Evolutionary conservation across 2,888 invertebrate genomes (phyloP), one percentile per base, ranked within the genome.

Genomic region (Stegana nigrithorax): DNA sequence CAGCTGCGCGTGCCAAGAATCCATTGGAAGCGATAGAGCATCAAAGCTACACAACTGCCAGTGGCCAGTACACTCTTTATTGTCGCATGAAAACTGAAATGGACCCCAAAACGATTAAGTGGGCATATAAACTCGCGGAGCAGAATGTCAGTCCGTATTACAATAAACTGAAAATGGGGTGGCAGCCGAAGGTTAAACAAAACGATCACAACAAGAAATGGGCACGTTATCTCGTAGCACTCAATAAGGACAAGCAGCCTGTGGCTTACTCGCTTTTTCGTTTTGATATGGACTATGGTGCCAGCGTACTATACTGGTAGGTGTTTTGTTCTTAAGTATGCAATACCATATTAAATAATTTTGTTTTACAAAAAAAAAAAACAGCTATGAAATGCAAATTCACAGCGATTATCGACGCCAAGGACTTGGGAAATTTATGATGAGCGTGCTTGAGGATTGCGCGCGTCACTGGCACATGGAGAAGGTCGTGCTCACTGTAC

Each of bases 311-410:
- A 4, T 93, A 93, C 80, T 91, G 92, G 91, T 91, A 83, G 81
- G 82, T 39, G 26, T 4, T 45, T 8, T 44, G 2, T 1, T 21
- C 29, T 47, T 47, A 21, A 21, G 21, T n/a, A n/a, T 47, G 47
- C 25, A 23, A 23, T 47, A 12, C 47, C 12, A 21, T 32, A 29
- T 10, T 51, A 19, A 26, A 26, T 19, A 10, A 10, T 3, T n/a
- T 29, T 2, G 17, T 21, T 17, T 5, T 14, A 5, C 17, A n/a
- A n/a, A n/a, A n/a, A n/a, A n/a, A n/a, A n/a, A n/a, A n/a, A n/a
- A n/a, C n/a, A 93, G 94, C 83, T 95, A 95, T 85, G 95, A 96
- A 85, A 87, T 96, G 72, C 95, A 96, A 85, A 86, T 95, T 62
- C 90, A 90, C 67, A 84, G 89, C 53, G 82, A 85, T 2, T 87